Evolutionary conservation across 2,113 vertebrate genomes (phyloP).

Genomic region (Pteropus alecto): DNA sequence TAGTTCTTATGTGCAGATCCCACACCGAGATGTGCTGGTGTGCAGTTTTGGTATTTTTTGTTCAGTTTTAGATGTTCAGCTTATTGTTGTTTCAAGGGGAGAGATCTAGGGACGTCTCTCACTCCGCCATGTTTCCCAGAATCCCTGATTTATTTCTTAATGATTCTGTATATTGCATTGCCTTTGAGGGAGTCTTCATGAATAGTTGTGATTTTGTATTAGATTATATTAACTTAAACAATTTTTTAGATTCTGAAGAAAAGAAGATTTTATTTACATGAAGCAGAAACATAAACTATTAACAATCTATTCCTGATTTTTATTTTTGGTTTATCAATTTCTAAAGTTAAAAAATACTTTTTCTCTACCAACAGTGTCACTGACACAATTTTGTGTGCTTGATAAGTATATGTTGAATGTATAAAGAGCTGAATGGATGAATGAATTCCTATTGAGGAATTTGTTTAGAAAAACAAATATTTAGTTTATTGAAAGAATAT

Average conservation of each 20-base stretch:
- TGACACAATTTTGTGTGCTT: background rate
- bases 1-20: no score
- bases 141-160: no score
- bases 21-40: no score
- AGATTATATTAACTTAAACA: no score
- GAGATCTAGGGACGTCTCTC: no score
- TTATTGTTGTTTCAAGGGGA: no score
- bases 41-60: no score
- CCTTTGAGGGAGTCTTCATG: no score
- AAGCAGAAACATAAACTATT: background rate
- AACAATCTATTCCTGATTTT: background rate
- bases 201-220: no score
- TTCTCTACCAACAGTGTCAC: background rate
- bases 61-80: no score
- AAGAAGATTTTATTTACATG: background rate
- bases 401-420: background rate
- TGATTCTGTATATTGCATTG: no score
- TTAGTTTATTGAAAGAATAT: background rate
- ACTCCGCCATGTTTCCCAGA: no score
- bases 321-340: constrained; percentile 1
- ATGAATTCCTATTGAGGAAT: background rate
- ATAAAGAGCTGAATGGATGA: background rate
- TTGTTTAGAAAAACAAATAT: background rate
- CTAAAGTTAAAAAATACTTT: background rate
- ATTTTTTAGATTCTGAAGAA: background rate